Base-by-base conservation (phyloP, 2,888 invertebrate species). In the Troides helena region DNA sequence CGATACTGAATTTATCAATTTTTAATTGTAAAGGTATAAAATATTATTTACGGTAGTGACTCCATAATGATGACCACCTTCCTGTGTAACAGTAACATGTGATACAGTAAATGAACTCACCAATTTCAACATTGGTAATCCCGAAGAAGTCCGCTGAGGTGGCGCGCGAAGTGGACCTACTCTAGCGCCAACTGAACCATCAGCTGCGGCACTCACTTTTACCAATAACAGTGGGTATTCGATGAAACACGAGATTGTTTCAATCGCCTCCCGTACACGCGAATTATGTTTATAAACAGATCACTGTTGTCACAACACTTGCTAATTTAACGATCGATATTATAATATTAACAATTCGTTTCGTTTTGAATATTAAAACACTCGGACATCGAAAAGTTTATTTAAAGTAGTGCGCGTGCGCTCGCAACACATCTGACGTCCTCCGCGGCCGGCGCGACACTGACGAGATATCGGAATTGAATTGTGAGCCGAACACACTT, bases 181-280 rank as follows among this genome's bases (percentile, higher is more conserved):
- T 87, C 85, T 80, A 87, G 87, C 88, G 86, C 82, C 85, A 88
- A 87, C 86, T 85, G 82, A 89, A 88, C 85, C 84, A 85, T 86
- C 85, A 87, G 78, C 86, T 88, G 87, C 83, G 87, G 88, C 91
- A 90, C 90, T 87, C 90, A 91, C 90, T 91, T 90, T 89, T 90
- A 89, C 87, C 85, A 84, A 89, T 88, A 90, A 89, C 89, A 83
- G 84, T 80, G 77, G 82, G 81, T 83, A 87, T 88, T 83, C 87
- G 88, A 87, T 86, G 82, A 81, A 87, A 85, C 83, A 83, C 80
- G 82, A 87, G 86, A 88, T 89, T 87, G 86, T 87, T 88, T 85
- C 85, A 83, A 81, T 82, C 85, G 89, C 86, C 86, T 89, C 87
- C 86, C 87, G 87, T 87, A 85, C 80, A 70, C 69, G 71, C 67